A percentile compares a stretch with the other conserved stretches of the same genome.
Conservation (phyloP, 2,888 invertebrate species). For the Drepanosiphum platanoidis region DNA sequence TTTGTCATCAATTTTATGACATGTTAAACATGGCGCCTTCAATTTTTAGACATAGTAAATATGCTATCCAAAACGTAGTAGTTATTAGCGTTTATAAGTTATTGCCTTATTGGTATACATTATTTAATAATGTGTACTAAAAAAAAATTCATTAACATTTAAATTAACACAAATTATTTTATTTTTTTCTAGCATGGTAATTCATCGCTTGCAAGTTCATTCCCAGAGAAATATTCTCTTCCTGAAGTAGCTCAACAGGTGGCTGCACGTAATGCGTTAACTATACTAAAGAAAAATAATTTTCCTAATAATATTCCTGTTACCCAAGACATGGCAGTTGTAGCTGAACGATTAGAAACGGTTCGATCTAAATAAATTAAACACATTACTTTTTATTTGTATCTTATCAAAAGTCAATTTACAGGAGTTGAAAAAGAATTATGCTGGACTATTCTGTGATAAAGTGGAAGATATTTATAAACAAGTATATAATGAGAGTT, state of each 20-base stretch:
- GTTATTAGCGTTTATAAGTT: too few relatives aligned
- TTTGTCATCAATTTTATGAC: too few relatives aligned
- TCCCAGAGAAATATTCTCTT: constrained; percentile 51
- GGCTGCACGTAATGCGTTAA: constrained; percentile 51
- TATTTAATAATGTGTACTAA: too few relatives aligned
- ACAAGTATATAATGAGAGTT: constrained; percentile 43
- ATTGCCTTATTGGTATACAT: too few relatives aligned
- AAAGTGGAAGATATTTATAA: constrained; percentile 55
- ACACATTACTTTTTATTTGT: background rate
- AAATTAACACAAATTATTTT: too few relatives aligned
- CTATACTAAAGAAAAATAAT: constrained; percentile 19
- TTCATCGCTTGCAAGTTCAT: constrained; percentile 53
- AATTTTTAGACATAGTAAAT: too few relatives aligned
- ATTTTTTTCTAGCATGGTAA: constrained; percentile 47
- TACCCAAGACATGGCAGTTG: constrained; percentile 24
- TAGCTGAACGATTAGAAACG: constrained; percentile 38
- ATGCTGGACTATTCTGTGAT: constrained; percentile 53
- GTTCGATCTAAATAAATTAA: constrained; percentile 16
- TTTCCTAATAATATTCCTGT: background rate
- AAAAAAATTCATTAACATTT: too few relatives aligned
- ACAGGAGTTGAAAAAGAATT: constrained; percentile 53
- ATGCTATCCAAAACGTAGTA: too few relatives aligned
- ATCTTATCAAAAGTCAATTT: background rate
- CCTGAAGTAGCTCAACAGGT: constrained; percentile 56
- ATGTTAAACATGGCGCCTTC: too few relatives aligned